Evolutionary conservation across 2,888 invertebrate genomes (phyloP), one percentile per base, ranked within the genome.

Genomic region (Lasioglossum pauxillum): DNA sequence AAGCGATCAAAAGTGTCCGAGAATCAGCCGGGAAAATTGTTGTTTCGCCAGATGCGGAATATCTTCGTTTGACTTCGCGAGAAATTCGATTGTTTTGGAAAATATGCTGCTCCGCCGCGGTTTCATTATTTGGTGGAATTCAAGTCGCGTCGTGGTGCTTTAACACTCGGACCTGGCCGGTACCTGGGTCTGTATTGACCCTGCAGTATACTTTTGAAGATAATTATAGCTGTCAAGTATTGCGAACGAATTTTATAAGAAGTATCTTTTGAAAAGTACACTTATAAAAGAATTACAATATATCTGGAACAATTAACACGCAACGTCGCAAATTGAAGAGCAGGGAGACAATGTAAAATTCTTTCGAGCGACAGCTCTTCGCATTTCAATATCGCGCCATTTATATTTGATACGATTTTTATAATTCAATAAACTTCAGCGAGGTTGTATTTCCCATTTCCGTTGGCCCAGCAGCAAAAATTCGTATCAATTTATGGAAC

Each of bases 1-100:
- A 23, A 10, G n/a, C 38, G 23, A n/a, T 69, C 38, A 69, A 69
- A 38, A 69, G 27, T 67, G 67, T 16, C 7, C 16, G 23, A 41
- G 69, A 69, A 69, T 38, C 23, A 69, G 69, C n/a, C 1, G 12
- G n/a, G 69, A 23, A 35, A 69, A 69, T 69, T 67, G 67, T 67
- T 67, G 7, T 31, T 67, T 31, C 16, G 19, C 60, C 5, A 14
- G 27, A 31, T 23, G 19, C 35, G 35, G 19, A 35, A 23, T 35
- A 35, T 67, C 67, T 67, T 31, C 7, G n/a, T 27, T 31, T 31
- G 60, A 31, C 60, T 64, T 64, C 31, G 27, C 60, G 27, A 31
- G 60, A 7, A 27, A 53, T 23, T 27, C 60, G 31, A 31, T 64
- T 16, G 27, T 31, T 14, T 27, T 2, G 12, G 60, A 67, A 67